Evolutionary conservation across 2,113 vertebrate genomes (phyloP).

Genomic region (Colistium nudipinnis): DNA sequence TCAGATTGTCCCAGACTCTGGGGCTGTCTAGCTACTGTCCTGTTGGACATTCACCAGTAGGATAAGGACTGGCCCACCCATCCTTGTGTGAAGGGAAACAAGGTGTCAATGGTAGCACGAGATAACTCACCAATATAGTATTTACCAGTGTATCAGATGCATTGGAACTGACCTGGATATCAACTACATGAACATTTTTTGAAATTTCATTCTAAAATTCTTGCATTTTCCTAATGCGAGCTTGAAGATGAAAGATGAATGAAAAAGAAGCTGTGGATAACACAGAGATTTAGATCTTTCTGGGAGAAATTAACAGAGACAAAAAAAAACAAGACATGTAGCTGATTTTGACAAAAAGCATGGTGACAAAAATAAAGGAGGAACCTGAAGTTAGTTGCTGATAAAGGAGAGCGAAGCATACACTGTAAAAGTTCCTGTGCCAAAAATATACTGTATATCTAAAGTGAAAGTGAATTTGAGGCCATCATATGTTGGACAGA

Average conservation of each 20-base stretch:
- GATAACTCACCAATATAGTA: slow-evolving; percentile 5
- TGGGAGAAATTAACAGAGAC: no score
- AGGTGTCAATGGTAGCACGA: neutral
- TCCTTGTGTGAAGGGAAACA: neutral
- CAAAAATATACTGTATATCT: neutral
- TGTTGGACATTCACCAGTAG: neutral
- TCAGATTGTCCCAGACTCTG: neutral
- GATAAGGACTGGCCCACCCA: neutral
- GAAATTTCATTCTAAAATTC: no score
- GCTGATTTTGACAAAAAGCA: no score
- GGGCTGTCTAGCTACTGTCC: neutral
- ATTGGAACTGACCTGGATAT: neutral
- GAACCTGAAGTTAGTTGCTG: neutral
- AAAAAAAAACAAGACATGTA: no score
- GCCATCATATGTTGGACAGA: neutral
- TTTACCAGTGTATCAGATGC: slow-evolving; percentile 2
- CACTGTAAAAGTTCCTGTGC: neutral
- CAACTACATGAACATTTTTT: no score
- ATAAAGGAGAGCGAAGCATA: neutral
- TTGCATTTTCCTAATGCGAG: no score
- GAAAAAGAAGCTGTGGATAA: no score
- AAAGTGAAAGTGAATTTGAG: no score
- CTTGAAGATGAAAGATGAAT: no score
- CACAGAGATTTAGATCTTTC: no score
- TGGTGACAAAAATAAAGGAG: neutral